A percentile compares a stretch with the other conserved stretches of the same genome.
phyloP scores from a whole-genome alignment of 2,113 vertebrate species.

The Scortum barcoo region DNA sequence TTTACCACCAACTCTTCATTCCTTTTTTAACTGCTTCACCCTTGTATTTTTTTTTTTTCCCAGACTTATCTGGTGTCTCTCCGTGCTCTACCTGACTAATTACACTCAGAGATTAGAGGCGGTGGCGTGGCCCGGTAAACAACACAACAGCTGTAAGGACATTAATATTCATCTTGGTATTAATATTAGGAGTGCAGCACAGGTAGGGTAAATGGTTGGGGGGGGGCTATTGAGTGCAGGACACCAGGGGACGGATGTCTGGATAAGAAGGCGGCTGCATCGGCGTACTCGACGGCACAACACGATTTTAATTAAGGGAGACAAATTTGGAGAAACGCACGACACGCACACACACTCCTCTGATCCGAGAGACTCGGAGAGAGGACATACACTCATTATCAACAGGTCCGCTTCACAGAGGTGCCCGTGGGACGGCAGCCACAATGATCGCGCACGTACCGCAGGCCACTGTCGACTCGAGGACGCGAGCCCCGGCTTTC shows the following conservation, averaged over 20 bases:
- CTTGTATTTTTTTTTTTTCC: conserved; percentile 10
- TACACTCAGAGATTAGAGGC: conserved; percentile 68
- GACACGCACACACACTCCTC: background rate
- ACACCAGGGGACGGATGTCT: conserved; percentile 16
- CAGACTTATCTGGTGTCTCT: conserved; percentile 33
- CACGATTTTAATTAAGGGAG: conserved; percentile 53
- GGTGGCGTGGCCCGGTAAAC: conserved; percentile 60
- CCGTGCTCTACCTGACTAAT: conserved; percentile 59
- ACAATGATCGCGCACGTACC: conserved; percentile 2
- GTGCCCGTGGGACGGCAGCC: background rate
- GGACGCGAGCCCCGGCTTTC: conserved; percentile 5
- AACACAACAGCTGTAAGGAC: conserved; percentile 69
- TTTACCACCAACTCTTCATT: conserved; percentile 20
- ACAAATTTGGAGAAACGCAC: conserved; percentile 19
- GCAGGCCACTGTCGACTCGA: conserved; percentile 1
- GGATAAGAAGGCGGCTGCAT: conserved; percentile 19
- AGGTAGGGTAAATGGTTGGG: conserved; percentile 32
- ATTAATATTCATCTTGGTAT: conserved; percentile 74
- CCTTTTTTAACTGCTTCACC: conserved; percentile 24
- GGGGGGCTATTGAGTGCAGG: conserved; percentile 25
- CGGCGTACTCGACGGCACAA: background rate
- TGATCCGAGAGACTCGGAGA: background rate
- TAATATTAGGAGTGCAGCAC: conserved; percentile 55
- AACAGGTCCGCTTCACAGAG: conserved; percentile 25
- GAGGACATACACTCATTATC: conserved; percentile 44